Conservation (phyloP, 1,140 invertebrate species). For the Adoxophyes honmai region DNA sequence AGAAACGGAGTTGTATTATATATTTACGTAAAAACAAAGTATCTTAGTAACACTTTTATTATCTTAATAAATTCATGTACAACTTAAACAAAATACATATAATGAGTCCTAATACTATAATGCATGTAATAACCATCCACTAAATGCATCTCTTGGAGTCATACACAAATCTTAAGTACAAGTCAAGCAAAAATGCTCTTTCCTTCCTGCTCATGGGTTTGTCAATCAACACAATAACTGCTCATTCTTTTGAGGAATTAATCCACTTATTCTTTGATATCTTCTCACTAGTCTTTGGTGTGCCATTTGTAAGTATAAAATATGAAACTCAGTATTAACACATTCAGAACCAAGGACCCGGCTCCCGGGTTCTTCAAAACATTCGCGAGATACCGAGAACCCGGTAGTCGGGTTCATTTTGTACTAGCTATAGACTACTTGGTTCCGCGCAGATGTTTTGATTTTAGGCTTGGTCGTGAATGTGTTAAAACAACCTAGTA, state of each 20-base stretch:
- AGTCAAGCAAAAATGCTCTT: neutral
- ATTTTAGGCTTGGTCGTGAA: too few relatives aligned
- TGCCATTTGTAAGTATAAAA: conserved; percentile 7
- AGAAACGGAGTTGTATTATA: too few relatives aligned
- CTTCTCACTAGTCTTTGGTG: conserved; percentile 7
- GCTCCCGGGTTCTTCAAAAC: too few relatives aligned
- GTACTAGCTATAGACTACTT: too few relatives aligned
- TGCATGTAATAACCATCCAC: neutral
- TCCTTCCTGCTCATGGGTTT: neutral
- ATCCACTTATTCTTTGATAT: neutral
- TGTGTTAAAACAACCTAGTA: neutral
- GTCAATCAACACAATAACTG: neutral
- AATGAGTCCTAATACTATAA: conserved; percentile 5
- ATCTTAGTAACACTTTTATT: conserved; percentile 7
- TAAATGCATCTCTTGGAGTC: conserved; percentile 5
- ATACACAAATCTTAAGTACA: conserved; percentile 2
- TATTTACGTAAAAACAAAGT: neutral
- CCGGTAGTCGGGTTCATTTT: too few relatives aligned
- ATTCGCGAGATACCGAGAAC: too few relatives aligned
- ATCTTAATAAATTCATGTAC: conserved; percentile 12
- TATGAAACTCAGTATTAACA: neutral
- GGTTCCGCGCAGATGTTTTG: too few relatives aligned
- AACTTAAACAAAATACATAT: conserved; percentile 7
- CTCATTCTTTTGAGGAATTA: neutral
- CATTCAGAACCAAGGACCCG: too few relatives aligned